A percentile compares a stretch with the other conserved stretches of the same genome.
Conservation (phyloP, 2,888 invertebrate genomes). For the Sinohyriopsis cumingii region DNA sequence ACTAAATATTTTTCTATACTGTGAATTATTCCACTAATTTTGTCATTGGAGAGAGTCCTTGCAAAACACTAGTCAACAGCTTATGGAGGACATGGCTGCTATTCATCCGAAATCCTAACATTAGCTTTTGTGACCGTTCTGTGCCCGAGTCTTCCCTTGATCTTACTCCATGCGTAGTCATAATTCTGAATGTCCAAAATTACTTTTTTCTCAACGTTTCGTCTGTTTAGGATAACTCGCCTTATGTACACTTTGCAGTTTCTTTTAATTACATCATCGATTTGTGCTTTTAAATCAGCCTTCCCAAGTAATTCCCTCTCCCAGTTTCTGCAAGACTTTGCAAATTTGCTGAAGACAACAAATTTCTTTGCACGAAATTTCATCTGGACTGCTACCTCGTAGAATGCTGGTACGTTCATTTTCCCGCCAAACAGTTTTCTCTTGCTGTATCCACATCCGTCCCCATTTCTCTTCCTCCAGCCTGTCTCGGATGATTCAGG, state of each 20-base stretch:
- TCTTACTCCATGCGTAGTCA: no score
- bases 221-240: conserved; percentile 9
- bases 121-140: no score
- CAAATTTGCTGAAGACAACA: conserved; percentile 23
- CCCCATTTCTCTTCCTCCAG: conserved; percentile 18
- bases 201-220: conserved; percentile 12
- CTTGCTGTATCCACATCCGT: conserved; percentile 14
- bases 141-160: no score
- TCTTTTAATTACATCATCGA: conserved; percentile 10
- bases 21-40: no score
- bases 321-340: conserved; percentile 14
- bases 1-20: no score
- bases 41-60: no score
- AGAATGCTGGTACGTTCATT: conserved; percentile 20
- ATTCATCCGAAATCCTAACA: no score
- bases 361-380: conserved; percentile 10
- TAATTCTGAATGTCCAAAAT: no score
- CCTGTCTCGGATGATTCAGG: background rate
- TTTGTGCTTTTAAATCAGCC: conserved; percentile 13
- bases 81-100: no score
- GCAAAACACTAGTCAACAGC: no score
- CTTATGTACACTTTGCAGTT: background rate
- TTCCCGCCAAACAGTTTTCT: conserved; percentile 17
- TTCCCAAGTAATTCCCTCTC: conserved; percentile 18
- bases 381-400: conserved; percentile 27